Conservation (phyloP, 2,888 invertebrate genomes). For the Diarsia mendica region DNA sequence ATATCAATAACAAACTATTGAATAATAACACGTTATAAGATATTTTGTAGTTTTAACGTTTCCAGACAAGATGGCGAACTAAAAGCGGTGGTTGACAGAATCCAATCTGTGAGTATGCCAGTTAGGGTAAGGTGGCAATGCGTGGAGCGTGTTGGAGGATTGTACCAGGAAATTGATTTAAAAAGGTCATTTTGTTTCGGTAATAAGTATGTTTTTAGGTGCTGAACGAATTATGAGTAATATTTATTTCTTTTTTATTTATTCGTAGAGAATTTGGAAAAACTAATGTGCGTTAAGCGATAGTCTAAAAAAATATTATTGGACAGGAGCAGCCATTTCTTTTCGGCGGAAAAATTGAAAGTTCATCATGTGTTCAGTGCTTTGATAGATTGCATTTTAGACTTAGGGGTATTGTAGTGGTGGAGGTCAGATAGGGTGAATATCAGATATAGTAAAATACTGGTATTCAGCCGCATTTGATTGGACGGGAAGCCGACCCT, state of each 20-base stretch:
- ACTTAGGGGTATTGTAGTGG: too few relatives aligned
- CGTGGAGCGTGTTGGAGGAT: not conserved
- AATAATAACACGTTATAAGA: constrained; percentile 46
- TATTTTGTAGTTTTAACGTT: constrained; percentile 72
- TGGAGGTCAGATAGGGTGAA: too few relatives aligned
- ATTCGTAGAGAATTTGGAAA: not conserved
- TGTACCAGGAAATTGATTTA: not conserved
- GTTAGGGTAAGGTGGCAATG: constrained; percentile 67
- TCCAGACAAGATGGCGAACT: constrained; percentile 66
- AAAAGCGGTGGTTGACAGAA: constrained; percentile 79
- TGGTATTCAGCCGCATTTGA: too few relatives aligned
- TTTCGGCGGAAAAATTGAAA: not conserved
- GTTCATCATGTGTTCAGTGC: not conserved
- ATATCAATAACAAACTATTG: constrained; percentile 50
- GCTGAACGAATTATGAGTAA: not conserved
- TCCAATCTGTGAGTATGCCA: constrained; percentile 77
- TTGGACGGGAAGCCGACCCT: too few relatives aligned
- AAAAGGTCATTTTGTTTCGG: not conserved
- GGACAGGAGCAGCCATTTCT: not conserved
- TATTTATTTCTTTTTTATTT: too few relatives aligned
- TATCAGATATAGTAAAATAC: too few relatives aligned
- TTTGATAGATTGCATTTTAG: not conserved
- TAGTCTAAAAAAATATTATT: not conserved
- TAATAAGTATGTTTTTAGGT: not conserved
- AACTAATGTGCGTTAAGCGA: not conserved